Conservation (phyloP, 1,140 invertebrate species). For the Colletes latitarsis region DNA sequence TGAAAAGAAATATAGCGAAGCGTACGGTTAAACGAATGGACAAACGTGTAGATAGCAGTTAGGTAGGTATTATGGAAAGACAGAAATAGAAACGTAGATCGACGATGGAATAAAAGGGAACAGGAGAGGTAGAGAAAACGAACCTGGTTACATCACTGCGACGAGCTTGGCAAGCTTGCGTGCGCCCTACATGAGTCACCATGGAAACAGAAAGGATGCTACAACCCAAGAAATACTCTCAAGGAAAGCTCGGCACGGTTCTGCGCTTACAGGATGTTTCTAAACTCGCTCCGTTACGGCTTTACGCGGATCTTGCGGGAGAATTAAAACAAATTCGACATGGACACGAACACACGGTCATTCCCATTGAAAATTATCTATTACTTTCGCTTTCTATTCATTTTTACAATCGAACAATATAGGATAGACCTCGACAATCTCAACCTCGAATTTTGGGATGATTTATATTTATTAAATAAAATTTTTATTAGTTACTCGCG, state of each 20-base stretch:
- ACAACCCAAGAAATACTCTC: conserved; percentile 45
- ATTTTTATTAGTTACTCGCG: no score
- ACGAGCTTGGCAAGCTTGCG: conserved; percentile 48
- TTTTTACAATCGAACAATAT: no score
- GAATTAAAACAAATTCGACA: neutral
- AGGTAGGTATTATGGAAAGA: neutral
- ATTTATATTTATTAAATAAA: no score
- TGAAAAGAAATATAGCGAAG: neutral
- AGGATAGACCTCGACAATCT: no score
- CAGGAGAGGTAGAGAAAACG: neutral
- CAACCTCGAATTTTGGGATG: no score
- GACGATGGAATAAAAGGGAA: conserved; percentile 1
- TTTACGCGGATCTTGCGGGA: conserved; percentile 1
- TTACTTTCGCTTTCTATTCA: no score
- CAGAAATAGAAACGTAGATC: neutral
- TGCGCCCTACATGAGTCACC: conserved; percentile 61
- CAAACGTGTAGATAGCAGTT: neutral
- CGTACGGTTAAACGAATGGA: neutral
- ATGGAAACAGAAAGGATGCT: conserved; percentile 62
- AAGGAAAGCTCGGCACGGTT: conserved; percentile 15
- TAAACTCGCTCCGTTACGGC: neutral
- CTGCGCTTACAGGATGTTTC: neutral
- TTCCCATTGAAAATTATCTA: no score
- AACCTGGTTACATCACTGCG: conserved; percentile 44
- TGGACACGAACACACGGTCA: no score